phyloP scores from a whole-genome alignment of 2,797 vertebrate species.

The Cossypha dichroa region DNA sequence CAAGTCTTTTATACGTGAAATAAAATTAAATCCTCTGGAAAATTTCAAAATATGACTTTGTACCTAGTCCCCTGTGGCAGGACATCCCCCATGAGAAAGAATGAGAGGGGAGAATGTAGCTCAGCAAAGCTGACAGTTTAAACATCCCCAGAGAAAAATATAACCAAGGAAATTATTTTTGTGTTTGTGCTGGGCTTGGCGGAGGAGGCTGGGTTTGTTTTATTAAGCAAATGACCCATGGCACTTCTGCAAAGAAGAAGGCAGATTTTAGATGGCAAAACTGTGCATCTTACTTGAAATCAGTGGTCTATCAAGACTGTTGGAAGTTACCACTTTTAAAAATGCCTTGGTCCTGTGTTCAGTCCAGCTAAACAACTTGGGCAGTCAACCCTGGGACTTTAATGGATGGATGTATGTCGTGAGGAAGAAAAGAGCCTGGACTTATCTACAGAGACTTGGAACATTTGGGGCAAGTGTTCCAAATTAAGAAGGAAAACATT shows the following conservation, averaged over 20 bases:
- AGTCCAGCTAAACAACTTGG: neutral
- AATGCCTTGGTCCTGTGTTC: neutral
- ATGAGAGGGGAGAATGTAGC: neutral
- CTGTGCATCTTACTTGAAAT: neutral
- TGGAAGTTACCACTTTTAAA: neutral
- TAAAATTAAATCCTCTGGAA: slow-evolving; percentile 25
- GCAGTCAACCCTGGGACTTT: neutral
- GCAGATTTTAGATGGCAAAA: neutral
- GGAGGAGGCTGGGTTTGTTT: slow-evolving; percentile 7
- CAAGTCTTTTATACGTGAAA: neutral
- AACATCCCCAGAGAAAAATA: slow-evolving; percentile 4
- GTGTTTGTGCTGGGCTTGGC: neutral
- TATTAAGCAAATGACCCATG: neutral
- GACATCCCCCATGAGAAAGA: slow-evolving; percentile 20
- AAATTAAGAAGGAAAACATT: slow-evolving; percentile 77
- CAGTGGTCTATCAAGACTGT: neutral
- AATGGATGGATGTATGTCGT: neutral
- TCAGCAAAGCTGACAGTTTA: slow-evolving; percentile 4
- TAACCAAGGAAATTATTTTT: neutral
- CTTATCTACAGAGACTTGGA: slow-evolving; percentile 49
- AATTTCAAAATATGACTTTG: slow-evolving; percentile 15
- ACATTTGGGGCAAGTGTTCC: slow-evolving; percentile 65
- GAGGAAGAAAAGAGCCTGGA: slow-evolving; percentile 35
- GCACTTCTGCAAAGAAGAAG: neutral
- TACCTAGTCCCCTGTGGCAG: neutral